Evolutionary conservation across 2,797 vertebrate genomes (phyloP), one percentile per base, ranked within the genome.

Genomic region (Eupleurogrammus muticus): DNA sequence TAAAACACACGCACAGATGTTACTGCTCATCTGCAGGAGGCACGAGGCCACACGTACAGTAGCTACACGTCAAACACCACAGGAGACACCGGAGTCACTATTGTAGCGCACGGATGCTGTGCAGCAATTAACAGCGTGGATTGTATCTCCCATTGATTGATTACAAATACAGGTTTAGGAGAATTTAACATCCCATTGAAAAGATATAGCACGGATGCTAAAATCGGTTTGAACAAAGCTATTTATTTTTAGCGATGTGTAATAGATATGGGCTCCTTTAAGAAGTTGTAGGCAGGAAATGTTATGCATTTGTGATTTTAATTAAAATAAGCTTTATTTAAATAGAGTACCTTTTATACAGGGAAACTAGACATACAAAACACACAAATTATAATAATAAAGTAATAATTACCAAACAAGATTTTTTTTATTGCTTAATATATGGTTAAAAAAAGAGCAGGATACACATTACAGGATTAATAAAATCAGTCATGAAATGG

Each of bases 61-160:
- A 28, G 28, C 28, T 28, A 14, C 3, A 14, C 28, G 36, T 13
- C 9, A 21, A 3, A 20, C 6, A 5, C 17, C 9, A 49, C 40
- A 40, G 28, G 10, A 50, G 5, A 48, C 9, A 4, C 0, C 9
- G 24, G 12, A 70, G 10, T 13, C 23, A 55, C 9, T 9, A 44
- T 44, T 14, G 12, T 12, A 16, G 40, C 12, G 16, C 40, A 12
- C 40, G 5, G 40, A 44, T 11, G 40, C 5, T 82, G 75, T 34
- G 46, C 60, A 63, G 40, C 69, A 70, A 49, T 72, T 61, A 83
- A 42, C 48, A 38, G 12, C 8, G 24, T 59, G 13, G 51, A 72
- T 68, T 36, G 28, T 62, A 16, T 53, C 34, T 8, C 2, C 28
- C 28, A 16, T 62, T 55, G 75, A 58, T 44, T 0, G 14, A 52